Base-by-base conservation (phyloP, 2,888 invertebrate genomes). In the Lathronympha strigana region DNA sequence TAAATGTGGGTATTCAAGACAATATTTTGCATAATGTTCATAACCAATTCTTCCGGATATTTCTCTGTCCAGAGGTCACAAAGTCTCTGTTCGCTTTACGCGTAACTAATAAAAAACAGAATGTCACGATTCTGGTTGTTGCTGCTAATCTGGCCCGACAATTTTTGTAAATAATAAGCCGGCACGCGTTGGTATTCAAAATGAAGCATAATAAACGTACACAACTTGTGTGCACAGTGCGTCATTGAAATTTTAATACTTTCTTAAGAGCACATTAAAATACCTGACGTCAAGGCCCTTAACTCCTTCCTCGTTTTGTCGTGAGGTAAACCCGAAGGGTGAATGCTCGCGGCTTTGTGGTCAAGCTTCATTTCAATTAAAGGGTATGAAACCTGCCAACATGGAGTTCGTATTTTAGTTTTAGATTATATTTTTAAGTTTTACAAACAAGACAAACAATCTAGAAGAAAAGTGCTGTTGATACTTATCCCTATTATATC, bases 181-280 rank as follows among this genome's bases (percentile, higher is more conserved):
- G 21, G 1, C 57, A 19, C 43, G 31, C 21, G 43, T 40, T 31
- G 57, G 9, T 4, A 21, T 45, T 17, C 19, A 31, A 54, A 38
- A 38, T n/a, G 4, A 8, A 28, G 4, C 28, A 55, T 23, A 55
- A 55, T 13, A 19, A 31, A 57, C 17, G 6, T 11, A 43, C 8
- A 19, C 19, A 50, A 53, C 36, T 21, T 57, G 43, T 57, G 19
- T 45, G 9, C 40, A 58, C 36, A 50, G 43, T 36, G 54, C 58
- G 49, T 36, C 53, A 47, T 64, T 64, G 36, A 64, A 58, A 19
- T 64, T 64, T 58, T 45, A 64, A 53, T 49, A n/a, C 50, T 63
- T 57, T 64, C 51, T 28, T 36, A 31, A 49, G 64, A 55, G 58
- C 51, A 51, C 63, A 64, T 64, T 60, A 64, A 64, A 33, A 50